A percentile compares a stretch with the other conserved stretches of the same genome.
phyloP scores from a whole-genome alignment of 2,797 vertebrate species.

The Denticeps clupeoides region DNA sequence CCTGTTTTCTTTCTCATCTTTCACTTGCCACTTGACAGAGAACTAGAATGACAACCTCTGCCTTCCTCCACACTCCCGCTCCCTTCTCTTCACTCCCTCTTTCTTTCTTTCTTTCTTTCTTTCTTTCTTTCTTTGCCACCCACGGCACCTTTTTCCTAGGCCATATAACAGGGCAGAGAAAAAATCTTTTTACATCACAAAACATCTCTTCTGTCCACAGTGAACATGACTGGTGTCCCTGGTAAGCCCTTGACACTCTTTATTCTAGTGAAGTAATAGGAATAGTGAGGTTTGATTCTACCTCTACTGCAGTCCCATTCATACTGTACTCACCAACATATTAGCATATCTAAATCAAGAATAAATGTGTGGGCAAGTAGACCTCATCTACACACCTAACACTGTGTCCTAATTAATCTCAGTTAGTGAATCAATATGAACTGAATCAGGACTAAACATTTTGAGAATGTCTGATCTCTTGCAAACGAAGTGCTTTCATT shows the following conservation, averaged over 20 bases:
- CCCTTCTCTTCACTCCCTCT: slow-evolving; percentile 18
- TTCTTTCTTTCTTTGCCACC: slow-evolving; percentile 18
- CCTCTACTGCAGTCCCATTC: slow-evolving; percentile 18
- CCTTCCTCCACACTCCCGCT: slow-evolving; percentile 37
- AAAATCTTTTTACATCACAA: no score
- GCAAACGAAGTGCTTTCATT: no score
- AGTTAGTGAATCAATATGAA: no score
- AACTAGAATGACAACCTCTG: slow-evolving; percentile 45
- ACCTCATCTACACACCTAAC: slow-evolving; percentile 5
- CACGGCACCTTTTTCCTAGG: neutral
- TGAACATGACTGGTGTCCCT: no score
- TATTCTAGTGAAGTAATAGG: no score
- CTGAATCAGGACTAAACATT: no score
- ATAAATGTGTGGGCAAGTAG: slow-evolving; percentile 2
- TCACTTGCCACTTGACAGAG: slow-evolving; percentile 37
- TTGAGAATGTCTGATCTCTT: no score
- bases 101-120: slow-evolving; percentile 31
- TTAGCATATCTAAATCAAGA: slow-evolving; percentile 26
- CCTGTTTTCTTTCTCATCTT: slow-evolving; percentile 44
- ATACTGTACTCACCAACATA: slow-evolving; percentile 43
- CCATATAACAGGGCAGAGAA: neutral
- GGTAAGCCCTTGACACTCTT: no score
- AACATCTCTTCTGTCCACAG: no score
- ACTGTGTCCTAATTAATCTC: slow-evolving; percentile 11
- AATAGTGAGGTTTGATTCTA: slow-evolving; percentile 41